phyloP scores from a whole-genome alignment of 2,113 vertebrate species.

The Anseranas semipalmata region DNA sequence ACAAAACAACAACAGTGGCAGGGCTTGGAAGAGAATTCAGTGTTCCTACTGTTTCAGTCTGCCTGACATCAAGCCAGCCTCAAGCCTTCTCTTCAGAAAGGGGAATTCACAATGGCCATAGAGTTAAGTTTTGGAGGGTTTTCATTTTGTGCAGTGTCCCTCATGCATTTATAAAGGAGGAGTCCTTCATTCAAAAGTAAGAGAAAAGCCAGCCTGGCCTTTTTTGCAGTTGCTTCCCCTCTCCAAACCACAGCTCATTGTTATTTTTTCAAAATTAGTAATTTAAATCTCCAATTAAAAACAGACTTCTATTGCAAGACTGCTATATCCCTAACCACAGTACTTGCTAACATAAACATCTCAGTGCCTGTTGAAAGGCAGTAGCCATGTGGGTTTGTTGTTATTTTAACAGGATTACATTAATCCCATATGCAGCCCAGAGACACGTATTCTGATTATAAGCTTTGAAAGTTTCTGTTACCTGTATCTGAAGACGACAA shows the following conservation, averaged over 20 bases:
- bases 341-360: not conserved
- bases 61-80: not conserved
- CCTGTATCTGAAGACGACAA: slow-evolving; percentile 95
- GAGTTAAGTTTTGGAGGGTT: not conserved
- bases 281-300: slow-evolving; percentile 6
- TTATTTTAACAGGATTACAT: slow-evolving; percentile 8
- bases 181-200: not conserved
- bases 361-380: slow-evolving; percentile 16
- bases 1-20: not conserved
- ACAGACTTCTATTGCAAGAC: not conserved
- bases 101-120: not conserved
- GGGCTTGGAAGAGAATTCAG: not conserved
- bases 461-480: slow-evolving; percentile 38
- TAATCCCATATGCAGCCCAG: not conserved
- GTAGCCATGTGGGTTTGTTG: not conserved
- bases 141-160: not conserved
- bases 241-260: slow-evolving; percentile 1
- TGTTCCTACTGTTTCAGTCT: not conserved
- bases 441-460: not conserved
- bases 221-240: not conserved
- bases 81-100: not conserved
- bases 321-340: not conserved
- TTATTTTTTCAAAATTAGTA: not conserved
- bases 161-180: not conserved
- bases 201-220: not conserved